Base-by-base conservation (phyloP, 1,140 invertebrate genomes). In the Anoplolepis gracilipes region DNA sequence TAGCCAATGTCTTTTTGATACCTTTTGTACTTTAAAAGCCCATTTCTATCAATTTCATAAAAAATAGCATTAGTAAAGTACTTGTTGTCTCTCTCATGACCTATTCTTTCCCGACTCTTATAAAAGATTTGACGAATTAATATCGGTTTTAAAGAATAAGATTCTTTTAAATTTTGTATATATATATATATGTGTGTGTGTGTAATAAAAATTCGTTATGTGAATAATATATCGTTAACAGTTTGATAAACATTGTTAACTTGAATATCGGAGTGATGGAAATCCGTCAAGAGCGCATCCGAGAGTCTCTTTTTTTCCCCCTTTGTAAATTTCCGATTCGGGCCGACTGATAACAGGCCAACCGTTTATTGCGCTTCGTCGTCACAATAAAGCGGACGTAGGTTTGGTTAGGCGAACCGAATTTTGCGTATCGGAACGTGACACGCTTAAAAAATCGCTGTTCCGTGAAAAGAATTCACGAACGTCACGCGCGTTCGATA, bases 331-430 rank as follows among this genome's bases (percentile, higher is more conserved):
- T 57, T 36, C n/a, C 39, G 36, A 64, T 77, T 19, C 28, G 59
- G 25, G 75, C 36, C 53, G 16, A 46, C 3, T 22, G 75, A 77
- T 77, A 65, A 65, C 28, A 33, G 59, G 28, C 28, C 39, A 7
- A 16, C 61, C n/a, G 28, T 65, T 77, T 77, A 77, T 65, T 77
- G 72, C 59, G 36, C 75, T 8, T n/a, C 2, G 7, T 57, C 13
- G 7, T 57, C 13, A 46, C 39, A 33, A 77, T 49, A 25, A 49
- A 49, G 3, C 75, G 39, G 13, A 61, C 7, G 7, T 33, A 46
- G 39, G 39, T 22, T 46, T 30, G 39, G 59, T 49, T 16, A 33
- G 59, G 16, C 39, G 75, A 33, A 39, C 13, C 11, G 19, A 62
- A 76, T 62, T 73, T 33, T 36, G 30, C 57, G 22, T 25, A 22